Base-by-base conservation (phyloP, 2,888 invertebrate species). In the Nomada fabriciana region DNA sequence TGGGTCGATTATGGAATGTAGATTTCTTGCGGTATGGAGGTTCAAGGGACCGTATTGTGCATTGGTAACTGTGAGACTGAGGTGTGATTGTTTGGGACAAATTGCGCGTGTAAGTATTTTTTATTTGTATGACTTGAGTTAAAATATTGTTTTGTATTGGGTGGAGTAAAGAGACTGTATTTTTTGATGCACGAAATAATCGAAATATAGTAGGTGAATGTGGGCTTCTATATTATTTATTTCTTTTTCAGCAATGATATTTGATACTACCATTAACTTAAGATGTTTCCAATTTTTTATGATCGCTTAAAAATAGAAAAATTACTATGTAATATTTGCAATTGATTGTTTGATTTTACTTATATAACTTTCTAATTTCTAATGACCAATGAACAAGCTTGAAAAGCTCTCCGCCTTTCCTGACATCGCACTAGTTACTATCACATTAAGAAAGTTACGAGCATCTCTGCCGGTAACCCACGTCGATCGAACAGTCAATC, bases 401-500 rank as follows among this genome's bases (percentile, higher is more conserved):
- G 50, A 18, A 64, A 50, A 65, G 7, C n/a, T 65, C 25, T 50
- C 50, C 36, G 36, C 36, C 50, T 50, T 29, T 65, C 50, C 29
- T 2, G 25, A 18, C 65, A n/a, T 11, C 23, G 18, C 65, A 13
- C 25, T 65, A 52, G 52, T 65, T 65, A 25, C 65, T 3, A 13
- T 25, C 25, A 25, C 20, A n/a, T 25, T 25, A 52, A 65, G 50
- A 65, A 65, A 65, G 65, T 52, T 65, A 29, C 50, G 50, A 10
- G 50, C 13, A 52, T 52, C 65, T 65, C 47, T 23, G 18, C 23
- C 18, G 64, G 64, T 23, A 47, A 47, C 10, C 47, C 43, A 47
- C 47, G 23, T 52, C 25, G n/a, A 65, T 65, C 25, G 50, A 65
- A 47, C 65, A n/a, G 50, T 65, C 50, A 52, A 65, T 65, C 65